phyloP scores from a whole-genome alignment of 2,888 invertebrate genomes.

The Globia sparganii region DNA sequence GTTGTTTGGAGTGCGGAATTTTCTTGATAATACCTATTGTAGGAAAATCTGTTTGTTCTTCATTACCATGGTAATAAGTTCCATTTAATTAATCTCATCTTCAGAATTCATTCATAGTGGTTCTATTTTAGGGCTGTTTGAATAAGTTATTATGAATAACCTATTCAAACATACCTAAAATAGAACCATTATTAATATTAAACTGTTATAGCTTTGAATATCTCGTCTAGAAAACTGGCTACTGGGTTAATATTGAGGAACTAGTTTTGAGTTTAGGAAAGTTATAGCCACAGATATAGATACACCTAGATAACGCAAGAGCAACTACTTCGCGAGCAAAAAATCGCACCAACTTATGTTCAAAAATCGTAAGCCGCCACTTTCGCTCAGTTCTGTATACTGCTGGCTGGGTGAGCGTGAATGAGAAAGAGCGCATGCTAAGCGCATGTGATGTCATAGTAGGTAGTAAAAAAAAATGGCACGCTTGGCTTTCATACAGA shows the following conservation, averaged over 20 bases:
- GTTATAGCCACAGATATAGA: too few relatives aligned
- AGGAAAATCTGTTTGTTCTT: not conserved
- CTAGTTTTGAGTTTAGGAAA: not conserved
- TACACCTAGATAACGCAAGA: too few relatives aligned
- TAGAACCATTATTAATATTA: not conserved
- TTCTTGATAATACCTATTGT: not conserved
- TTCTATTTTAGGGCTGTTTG: not conserved
- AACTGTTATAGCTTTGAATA: not conserved
- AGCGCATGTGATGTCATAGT: too few relatives aligned
- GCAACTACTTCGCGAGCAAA: too few relatives aligned
- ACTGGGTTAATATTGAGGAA: not conserved
- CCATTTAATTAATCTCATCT: not conserved
- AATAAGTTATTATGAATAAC: not conserved
- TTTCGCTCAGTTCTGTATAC: too few relatives aligned
- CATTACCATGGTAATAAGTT: not conserved
- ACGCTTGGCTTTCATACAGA: too few relatives aligned
- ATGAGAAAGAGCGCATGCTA: too few relatives aligned
- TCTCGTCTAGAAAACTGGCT: not conserved
- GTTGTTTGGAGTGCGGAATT: not conserved
- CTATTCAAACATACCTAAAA: not conserved
- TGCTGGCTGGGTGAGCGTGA: too few relatives aligned
- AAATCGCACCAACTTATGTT: too few relatives aligned
- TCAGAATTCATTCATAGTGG: too few relatives aligned
- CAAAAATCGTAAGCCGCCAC: too few relatives aligned
- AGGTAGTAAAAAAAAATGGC: too few relatives aligned